Evolutionary conservation across 1,140 invertebrate species (phyloP), one percentile per base, ranked within the genome.

Genomic region (Trichonephila clavipes): DNA sequence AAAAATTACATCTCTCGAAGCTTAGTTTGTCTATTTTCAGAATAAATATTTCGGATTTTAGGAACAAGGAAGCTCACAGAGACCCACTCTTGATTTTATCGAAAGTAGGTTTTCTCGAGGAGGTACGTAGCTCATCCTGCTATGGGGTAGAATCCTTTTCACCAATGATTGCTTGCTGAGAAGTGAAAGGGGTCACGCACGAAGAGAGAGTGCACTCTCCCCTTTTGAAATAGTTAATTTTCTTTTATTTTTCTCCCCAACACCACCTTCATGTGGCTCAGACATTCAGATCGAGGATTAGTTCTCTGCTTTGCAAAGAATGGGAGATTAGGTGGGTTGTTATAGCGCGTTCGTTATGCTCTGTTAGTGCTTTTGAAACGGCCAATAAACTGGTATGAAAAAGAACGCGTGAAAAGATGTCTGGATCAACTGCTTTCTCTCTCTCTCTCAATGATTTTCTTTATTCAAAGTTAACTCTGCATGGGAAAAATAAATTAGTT

Each of bases 171-270:
- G 14, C 69, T 24, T 28, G 28, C 69, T 72, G 69, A 28, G 69
- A 28, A 72, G 69, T 72, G 69, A 72, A 72, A 72, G 69, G 69
- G 69, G 69, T 72, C 69, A 72, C 24, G 69, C 69, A 72, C 69
- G 69, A 72, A 72, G 69, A 72, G 69, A 72, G 28, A 6, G 7
- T 24, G 28, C 69, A 14, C 69, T 72, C 69, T 72, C 69, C 14
- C 24, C 28, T 72, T 72, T 28, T 24, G 24, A 28, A 34, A 72
- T 16, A 72, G 64, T 66, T 24, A 66, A 66, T 66, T 72, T 72
- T 64, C 16, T 64, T 34, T 34, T 72, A 24, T 64, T 64, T 64
- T 64, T 34, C 24, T 28, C 28, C 14, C 4, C 16, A 72, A 72
- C 69, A 28, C 69, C 28, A 72, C 69, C 69, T 72, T 72, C 66